These are phyloP conservation scores for Perithous albicinctus DNA, from an alignment of 2,888 invertebrate genomes.

Conservation along the genomic window DNA sequence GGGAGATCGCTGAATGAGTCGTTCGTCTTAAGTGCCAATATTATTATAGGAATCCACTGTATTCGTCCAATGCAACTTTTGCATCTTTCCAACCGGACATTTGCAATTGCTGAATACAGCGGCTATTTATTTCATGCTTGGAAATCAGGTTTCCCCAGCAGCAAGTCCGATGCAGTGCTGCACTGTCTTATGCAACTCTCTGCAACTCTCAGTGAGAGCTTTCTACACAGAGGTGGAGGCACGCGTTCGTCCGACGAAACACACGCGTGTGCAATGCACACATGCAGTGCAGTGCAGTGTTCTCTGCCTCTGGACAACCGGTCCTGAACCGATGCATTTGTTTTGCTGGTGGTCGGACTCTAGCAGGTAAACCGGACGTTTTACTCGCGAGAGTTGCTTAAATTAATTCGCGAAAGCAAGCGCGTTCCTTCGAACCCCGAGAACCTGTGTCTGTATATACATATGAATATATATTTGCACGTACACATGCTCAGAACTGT, in stretches of 20 bases:
- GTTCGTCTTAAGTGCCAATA: neutral
- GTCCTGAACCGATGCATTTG: conserved; percentile 51
- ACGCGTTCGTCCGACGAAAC: conserved; percentile 22
- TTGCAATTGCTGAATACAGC: conserved; percentile 5
- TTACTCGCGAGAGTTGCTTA: conserved; percentile 53
- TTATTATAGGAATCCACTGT: neutral
- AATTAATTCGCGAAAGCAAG: conserved; percentile 63
- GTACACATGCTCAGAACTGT: neutral
- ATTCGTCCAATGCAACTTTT: neutral
- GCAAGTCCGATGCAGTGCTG: conserved; percentile 27
- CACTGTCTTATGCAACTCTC: conserved; percentile 55
- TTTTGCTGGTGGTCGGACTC: conserved; percentile 8
- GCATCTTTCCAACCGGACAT: neutral
- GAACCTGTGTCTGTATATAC: neutral
- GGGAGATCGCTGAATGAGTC: neutral
- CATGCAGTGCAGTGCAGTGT: neutral
- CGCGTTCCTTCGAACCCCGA: conserved; percentile 7
- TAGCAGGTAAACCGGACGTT: conserved; percentile 46
- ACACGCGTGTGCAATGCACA: conserved; percentile 3
- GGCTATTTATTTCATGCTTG: conserved; percentile 28
- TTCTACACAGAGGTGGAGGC: conserved; percentile 39
- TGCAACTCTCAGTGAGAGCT: conserved; percentile 51
- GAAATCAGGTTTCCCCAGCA: conserved; percentile 40
- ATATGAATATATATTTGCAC: neutral
- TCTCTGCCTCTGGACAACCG: conserved; percentile 44